phyloP scores from a whole-genome alignment of 2,113 vertebrate genomes.

The Bubo scandiacus region DNA sequence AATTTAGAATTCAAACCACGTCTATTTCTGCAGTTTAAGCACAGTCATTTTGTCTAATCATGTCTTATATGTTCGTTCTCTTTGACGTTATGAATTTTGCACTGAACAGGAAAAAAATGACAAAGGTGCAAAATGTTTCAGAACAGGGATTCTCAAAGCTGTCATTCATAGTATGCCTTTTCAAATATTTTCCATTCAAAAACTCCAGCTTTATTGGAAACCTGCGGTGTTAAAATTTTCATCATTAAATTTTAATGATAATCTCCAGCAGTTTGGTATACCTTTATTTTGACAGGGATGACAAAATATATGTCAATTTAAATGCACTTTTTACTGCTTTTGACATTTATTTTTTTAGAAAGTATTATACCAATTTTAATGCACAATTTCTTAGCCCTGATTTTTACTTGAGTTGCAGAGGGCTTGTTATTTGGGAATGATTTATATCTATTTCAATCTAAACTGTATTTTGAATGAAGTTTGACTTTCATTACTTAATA shows the following conservation, averaged over 20 bases:
- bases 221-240: background rate
- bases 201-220: background rate
- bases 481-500: background rate
- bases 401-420: background rate
- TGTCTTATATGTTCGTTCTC: background rate
- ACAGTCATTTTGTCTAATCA: conserved; percentile 2
- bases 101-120: background rate
- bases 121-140: conserved; percentile 1
- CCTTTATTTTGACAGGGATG: background rate
- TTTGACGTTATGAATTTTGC: background rate
- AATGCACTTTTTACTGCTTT: background rate
- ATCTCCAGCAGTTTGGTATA: background rate
- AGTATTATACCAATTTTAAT: background rate
- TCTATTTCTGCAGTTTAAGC: background rate
- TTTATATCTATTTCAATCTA: background rate
- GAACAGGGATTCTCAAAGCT: background rate
- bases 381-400: background rate
- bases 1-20: background rate
- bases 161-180: conserved; percentile 8
- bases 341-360: background rate
- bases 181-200: background rate
- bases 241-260: background rate
- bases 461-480: background rate
- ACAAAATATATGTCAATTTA: background rate
- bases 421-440: background rate